Percentiles rank a stretch among this genome's conserved stretches.
phyloP scores from a whole-genome alignment of 2,113 vertebrate genomes.

The Lycaon pictus region DNA sequence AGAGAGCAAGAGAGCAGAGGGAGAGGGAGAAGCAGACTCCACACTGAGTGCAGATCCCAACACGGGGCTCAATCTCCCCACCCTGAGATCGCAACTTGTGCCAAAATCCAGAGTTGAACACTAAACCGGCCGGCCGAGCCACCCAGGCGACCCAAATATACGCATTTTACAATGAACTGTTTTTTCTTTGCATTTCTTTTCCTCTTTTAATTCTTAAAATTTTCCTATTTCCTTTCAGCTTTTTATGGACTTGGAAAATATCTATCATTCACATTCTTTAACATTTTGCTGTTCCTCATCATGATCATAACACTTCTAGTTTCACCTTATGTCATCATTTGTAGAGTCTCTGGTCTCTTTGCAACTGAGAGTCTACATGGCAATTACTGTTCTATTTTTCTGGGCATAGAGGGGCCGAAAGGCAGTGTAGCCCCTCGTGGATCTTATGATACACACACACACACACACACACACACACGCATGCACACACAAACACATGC shows the following conservation, averaged over 20 bases:
- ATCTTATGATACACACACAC: background rate
- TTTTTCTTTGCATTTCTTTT: constrained; percentile 17
- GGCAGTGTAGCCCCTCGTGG: too few relatives aligned
- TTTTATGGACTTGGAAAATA: background rate
- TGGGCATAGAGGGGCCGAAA: background rate
- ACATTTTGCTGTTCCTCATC: background rate
- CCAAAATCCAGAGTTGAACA: background rate
- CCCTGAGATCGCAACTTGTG: background rate
- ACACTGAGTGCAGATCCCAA: background rate
- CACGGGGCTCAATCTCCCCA: background rate
- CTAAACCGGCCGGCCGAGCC: background rate
- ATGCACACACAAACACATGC: background rate
- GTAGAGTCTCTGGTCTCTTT: background rate
- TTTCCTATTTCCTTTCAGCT: background rate
- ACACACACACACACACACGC: background rate
- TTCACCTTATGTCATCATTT: background rate
- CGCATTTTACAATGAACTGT: background rate
- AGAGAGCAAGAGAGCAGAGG: background rate
- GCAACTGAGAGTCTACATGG: background rate
- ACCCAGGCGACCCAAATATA: background rate
- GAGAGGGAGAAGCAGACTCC: background rate
- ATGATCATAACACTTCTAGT: background rate
- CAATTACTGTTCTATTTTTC: background rate
- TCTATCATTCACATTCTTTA: background rate
- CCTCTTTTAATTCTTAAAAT: background rate